Conservation (phyloP, 1,140 invertebrate genomes). For the Liolophura sinensis region DNA sequence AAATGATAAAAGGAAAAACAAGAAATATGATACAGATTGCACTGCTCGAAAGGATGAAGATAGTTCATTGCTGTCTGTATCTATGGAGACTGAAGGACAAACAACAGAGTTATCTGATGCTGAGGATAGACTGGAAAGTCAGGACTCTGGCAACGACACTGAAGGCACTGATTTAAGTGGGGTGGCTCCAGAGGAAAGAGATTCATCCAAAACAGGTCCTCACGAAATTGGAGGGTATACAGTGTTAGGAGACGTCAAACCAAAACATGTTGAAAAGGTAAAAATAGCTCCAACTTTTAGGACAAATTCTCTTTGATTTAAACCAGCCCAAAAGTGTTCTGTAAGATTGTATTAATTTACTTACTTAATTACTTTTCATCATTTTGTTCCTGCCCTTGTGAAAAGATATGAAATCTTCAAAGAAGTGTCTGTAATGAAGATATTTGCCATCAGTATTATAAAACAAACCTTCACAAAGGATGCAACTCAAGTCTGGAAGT, state of each 20-base stretch:
- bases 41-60: constrained; percentile 2
- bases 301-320: neutral
- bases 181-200: neutral
- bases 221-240: constrained; percentile 47
- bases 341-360: too few relatives aligned
- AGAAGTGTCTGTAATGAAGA: too few relatives aligned
- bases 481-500: too few relatives aligned
- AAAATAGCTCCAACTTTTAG: neutral
- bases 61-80: neutral
- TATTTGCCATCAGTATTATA: too few relatives aligned
- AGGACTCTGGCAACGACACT: constrained; percentile 1
- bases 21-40: constrained; percentile 1
- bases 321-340: neutral
- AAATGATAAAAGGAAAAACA: constrained; percentile 17
- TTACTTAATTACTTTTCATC: too few relatives aligned
- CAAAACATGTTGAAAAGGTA: constrained; percentile 59
- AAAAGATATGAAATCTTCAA: too few relatives aligned
- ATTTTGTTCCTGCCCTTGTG: too few relatives aligned
- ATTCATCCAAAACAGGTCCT: neutral
- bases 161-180: constrained; percentile 8
- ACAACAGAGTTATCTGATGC: constrained; percentile 9
- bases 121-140: constrained; percentile 7
- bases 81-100: constrained; percentile 4
- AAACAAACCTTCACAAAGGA: too few relatives aligned
- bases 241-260: constrained; percentile 46